A percentile compares a stretch with the other conserved stretches of the same genome.
phyloP scores from a whole-genome alignment of 2,113 vertebrate genomes.

The Vombatus ursinus region DNA sequence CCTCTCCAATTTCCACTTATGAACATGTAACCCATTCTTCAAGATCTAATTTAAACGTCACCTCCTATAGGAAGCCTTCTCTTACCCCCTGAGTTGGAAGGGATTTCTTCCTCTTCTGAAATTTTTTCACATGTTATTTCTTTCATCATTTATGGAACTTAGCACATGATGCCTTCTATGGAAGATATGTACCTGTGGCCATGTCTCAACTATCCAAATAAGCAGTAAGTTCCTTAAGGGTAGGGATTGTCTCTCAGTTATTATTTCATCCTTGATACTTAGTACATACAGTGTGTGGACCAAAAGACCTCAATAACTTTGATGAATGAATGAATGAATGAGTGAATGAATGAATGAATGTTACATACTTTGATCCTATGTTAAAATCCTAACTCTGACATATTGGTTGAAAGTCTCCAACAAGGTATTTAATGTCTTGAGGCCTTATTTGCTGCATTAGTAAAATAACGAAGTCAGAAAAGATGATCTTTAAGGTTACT shows the following conservation, averaged over 20 bases:
- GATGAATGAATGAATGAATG: no score
- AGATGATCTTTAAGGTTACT: not conserved
- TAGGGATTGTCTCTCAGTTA: not conserved
- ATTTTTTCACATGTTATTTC: not conserved
- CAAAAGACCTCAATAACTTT: not conserved
- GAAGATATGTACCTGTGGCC: not conserved
- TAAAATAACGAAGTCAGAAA: not conserved
- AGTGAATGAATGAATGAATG: no score
- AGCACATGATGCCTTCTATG: not conserved
- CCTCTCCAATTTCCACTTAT: not conserved
- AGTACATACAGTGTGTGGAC: not conserved
- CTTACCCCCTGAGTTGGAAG: not conserved
- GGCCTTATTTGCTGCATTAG: not conserved
- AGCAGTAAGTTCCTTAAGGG: not conserved
- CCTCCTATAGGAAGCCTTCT: not conserved
- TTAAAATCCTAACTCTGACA: not conserved
- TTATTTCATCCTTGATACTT: not conserved
- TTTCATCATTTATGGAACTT: not conserved
- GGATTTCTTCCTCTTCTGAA: not conserved
- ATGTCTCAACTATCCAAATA: not conserved
- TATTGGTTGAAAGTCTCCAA: not conserved
- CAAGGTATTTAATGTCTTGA: not conserved
- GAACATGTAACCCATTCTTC: not conserved
- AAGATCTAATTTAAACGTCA: not conserved
- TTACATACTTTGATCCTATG: not conserved